Evolutionary conservation across 2,113 vertebrate species (phyloP).

Genomic region (Catagonus wagneri): DNA sequence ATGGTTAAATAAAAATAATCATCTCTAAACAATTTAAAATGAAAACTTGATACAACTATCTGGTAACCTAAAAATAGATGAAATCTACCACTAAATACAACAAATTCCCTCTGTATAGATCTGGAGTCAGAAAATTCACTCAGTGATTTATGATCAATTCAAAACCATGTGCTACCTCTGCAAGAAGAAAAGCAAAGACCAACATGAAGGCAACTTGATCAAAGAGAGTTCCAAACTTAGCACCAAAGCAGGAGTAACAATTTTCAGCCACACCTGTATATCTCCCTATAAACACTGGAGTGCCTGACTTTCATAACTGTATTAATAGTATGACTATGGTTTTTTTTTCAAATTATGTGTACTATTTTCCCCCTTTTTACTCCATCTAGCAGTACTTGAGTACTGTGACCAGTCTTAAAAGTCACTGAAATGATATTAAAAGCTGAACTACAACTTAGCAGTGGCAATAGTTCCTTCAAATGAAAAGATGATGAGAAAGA

Average conservation of each 20-base stretch:
- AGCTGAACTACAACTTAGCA: neutral
- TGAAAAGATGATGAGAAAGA: neutral
- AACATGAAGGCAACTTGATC: neutral
- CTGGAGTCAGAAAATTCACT: neutral
- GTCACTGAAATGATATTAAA: neutral
- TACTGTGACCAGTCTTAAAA: neutral
- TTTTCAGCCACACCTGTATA: neutral
- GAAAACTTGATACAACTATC: constrained; percentile 20
- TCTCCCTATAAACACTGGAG: neutral
- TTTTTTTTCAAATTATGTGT: neutral
- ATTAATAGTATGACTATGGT: neutral
- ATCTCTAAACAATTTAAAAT: constrained; percentile 52
- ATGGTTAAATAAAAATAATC: constrained; percentile 48
- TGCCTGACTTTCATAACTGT: neutral
- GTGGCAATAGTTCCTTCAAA: neutral
- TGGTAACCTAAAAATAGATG: neutral
- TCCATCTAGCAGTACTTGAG: neutral
- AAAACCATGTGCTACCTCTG: neutral
- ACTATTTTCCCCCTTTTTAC: neutral
- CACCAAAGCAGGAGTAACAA: neutral
- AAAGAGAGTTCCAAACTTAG: neutral
- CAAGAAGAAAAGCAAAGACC: neutral
- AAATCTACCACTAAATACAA: constrained; percentile 29
- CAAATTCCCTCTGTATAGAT: neutral
- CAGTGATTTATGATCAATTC: neutral